Evolutionary conservation across 2,113 vertebrate species (phyloP), one percentile per base, ranked within the genome.

Genomic region (Turnix velox): DNA sequence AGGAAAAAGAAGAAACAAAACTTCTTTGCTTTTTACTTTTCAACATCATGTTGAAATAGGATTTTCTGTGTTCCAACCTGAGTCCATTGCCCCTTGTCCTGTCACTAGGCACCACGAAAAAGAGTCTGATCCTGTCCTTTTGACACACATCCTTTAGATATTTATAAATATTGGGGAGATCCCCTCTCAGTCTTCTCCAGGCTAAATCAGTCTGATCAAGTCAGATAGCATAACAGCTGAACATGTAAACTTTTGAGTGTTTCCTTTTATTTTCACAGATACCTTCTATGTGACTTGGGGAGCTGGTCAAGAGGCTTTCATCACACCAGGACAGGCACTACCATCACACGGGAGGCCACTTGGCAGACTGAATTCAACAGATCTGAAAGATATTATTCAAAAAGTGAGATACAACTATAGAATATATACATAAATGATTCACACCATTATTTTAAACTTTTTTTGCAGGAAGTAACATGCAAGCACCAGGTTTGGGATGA

Each of bases 251-350:
- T 68, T 84, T 54, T 4, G 1, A 85, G 22, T n/a, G 6, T 80
- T 91, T 87, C 9, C 6, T 57, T 95, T 73, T 75, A 23, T 94
- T 87, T 96, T 76, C 91, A 18, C 92, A 99, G 99, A 98, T 95
- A 96, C 80, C 27, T 99, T 98, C 96, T 99, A 99, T 92, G 99
- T 99, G 69, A 99, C 99, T 0, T 99, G 99, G 99, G 99, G 98
- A 92, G 98, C 98, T 17, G 95, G 91, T 76, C 97, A 96, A 73
- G 97, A 97, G 75, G 88, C 96, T 45, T 95, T 98, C 17, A 76
- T 95, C 63, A 84, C 97, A 66, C 98, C 98, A 59, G 98, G 98
- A 78, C 99, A 99, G 72, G 93, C 98, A 20, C 92, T 99, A 30
- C 98, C 99, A 87, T 96, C 98, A 9, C 98, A 99, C 77, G 99